Conservation (phyloP, 2,113 vertebrate species). For the Cryptomyrus ogoouensis region DNA sequence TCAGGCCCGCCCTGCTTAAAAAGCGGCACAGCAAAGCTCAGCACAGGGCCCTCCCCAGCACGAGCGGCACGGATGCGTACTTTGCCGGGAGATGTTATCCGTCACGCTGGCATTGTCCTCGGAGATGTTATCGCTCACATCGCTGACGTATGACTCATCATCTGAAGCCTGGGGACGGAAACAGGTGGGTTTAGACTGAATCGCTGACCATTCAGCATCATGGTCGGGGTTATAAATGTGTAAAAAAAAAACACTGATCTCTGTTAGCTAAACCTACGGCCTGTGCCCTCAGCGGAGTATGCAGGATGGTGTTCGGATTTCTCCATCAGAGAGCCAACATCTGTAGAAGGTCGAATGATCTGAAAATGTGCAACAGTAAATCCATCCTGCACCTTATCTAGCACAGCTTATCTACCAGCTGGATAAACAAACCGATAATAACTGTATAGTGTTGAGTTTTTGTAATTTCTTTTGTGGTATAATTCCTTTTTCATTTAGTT, state of each 20-base stretch:
- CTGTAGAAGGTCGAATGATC: background rate
- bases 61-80: constrained; percentile 62
- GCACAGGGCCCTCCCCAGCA: background rate
- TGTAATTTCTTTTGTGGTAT: no score
- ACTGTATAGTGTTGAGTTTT: background rate
- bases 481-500: no score
- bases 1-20: background rate
- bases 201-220: background rate
- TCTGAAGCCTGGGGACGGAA: constrained; percentile 76
- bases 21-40: background rate
- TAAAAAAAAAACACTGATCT: background rate
- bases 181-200: background rate
- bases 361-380: background rate
- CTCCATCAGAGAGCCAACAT: background rate
- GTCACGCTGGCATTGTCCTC: constrained; percentile 98
- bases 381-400: background rate
- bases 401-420: background rate
- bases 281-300: background rate
- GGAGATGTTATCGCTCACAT: constrained; percentile 98
- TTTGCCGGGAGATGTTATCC: constrained; percentile 92
- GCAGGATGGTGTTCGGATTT: background rate
- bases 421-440: background rate
- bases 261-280: background rate
- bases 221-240: background rate
- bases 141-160: constrained; percentile 97